Base-by-base conservation (phyloP, 2,797 vertebrate species). In the Sebastes jordani region DNA sequence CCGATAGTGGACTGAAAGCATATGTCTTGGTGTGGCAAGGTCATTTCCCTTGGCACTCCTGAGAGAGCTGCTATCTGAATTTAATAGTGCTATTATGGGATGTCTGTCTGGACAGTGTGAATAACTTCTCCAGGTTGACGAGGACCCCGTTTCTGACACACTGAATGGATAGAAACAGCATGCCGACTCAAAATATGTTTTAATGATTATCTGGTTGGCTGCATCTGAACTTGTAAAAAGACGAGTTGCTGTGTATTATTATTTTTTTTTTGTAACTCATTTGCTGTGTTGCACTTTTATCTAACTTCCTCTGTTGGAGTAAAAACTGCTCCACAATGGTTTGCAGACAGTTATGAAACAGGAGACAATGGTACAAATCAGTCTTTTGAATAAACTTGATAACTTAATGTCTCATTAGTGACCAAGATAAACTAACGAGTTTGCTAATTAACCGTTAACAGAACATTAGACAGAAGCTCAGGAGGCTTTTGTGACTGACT, bases 21-120 rank as follows among this genome's bases (percentile, higher is more conserved):
- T 29, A 81, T 29, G 76, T 84, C 80, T 86, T 67, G 36, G 75
- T 67, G 73, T 22, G 86, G 82, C 89, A 91, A 86, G 82, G 80
- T 86, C 78, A 62, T 82, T 84, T 69, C 78, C 34, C 55, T 4
- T 27, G 60, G 74, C 80, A 52, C 73, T 72, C 70, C 68, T 62
- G 7, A 60, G 66, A 36, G 75, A 62, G 78, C 63, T 29, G 69
- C 83, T 10, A 23, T 70, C 73, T 74, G 84, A 86, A 82, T 87
- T 76, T 70, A 86, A 85, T 71, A 62, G 72, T 55, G 76, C 71
- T 72, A 42, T 74, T 42, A 68, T 54, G 36, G 63, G 68, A 56
- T 30, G 60, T 81, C 79, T 30, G 60, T 83, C 79, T 80, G 74
- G 73, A 70, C 34, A 52, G 22, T 3, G 34, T 20, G 25, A 71